Evolutionary conservation across 2,113 vertebrate genomes (phyloP).

Genomic region (Circaetus cinerascens): DNA sequence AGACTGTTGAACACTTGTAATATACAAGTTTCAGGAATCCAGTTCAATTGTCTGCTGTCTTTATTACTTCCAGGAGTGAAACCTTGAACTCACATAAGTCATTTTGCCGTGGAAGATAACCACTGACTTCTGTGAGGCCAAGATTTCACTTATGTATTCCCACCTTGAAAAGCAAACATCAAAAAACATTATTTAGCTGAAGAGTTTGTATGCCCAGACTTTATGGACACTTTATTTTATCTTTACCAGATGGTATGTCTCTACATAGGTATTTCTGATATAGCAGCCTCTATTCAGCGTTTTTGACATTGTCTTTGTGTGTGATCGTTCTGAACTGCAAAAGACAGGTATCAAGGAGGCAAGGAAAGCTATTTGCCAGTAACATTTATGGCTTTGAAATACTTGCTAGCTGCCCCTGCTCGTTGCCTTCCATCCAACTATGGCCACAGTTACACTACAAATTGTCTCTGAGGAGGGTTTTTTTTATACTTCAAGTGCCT

Average conservation of each 20-base stretch:
- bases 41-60: not conserved
- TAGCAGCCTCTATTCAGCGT: not conserved
- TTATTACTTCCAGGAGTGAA: not conserved
- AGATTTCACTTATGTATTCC: not conserved
- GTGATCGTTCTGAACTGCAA: conserved; percentile 11
- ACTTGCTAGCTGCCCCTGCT: not conserved
- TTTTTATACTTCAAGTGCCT: not conserved
- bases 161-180: not conserved
- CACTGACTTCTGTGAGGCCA: not conserved
- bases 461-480: not conserved
- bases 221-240: not conserved
- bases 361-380: conserved; percentile 1
- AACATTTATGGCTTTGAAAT: conserved; percentile 1
- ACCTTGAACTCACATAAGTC: not conserved
- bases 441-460: not conserved
- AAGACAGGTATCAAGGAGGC: conserved; percentile 25
- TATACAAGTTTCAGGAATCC: not conserved
- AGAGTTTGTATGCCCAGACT: not conserved
- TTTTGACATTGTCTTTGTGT: not conserved
- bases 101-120: not conserved
- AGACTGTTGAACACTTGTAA: not conserved
- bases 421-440: not conserved
- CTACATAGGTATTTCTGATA: not conserved
- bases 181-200: not conserved
- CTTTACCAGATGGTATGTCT: not conserved